Evolutionary conservation across 2,888 invertebrate genomes (phyloP), one percentile per base, ranked within the genome.

Genomic region (Carabus problematicus): DNA sequence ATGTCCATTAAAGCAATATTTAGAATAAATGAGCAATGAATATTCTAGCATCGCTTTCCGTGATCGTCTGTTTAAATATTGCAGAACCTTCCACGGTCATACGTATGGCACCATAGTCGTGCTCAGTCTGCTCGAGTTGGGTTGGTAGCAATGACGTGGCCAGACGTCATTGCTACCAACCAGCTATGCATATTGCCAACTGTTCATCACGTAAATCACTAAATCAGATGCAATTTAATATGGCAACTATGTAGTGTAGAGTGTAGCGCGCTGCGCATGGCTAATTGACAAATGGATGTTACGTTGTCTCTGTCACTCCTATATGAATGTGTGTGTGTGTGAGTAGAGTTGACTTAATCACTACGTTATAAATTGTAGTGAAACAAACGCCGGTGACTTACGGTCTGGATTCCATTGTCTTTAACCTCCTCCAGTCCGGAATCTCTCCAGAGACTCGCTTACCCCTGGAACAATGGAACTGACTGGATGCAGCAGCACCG

Each of bases 311-410:
- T 29, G n/a, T n/a, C n/a, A n/a, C n/a, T n/a, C n/a, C n/a, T n/a
- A n/a, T n/a, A 29, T 29, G 29, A 2, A 6, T 29, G 29, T 29
- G 29, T 6, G 29, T 29, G 29, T 29, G 59, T 60, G 67, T 67
- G 59, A 54, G 43, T 18, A 41, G 52, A 39, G 66, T 59, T 67
- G 67, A 67, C 67, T 67, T 67, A 67, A 67, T 67, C 67, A 67
- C 67, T 67, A 54, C 60, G 67, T 67, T 67, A 67, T 67, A 67
- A 67, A 67, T 67, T 67, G 67, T 60, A 67, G 60, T 60, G 67
- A 49, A 67, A 67, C 67, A 67, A 67, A 67, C 67, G 58, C 39
- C 60, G 54, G 60, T 67, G 67, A 67, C 67, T 67, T 67, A 67
- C 67, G 67, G 60, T 60, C 60, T 40, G 43, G 67, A 67, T 67